These are phyloP conservation scores for Misgurnus anguillicaudatus DNA, from an alignment of 2,113 vertebrate species.

Conservation along the genomic window DNA sequence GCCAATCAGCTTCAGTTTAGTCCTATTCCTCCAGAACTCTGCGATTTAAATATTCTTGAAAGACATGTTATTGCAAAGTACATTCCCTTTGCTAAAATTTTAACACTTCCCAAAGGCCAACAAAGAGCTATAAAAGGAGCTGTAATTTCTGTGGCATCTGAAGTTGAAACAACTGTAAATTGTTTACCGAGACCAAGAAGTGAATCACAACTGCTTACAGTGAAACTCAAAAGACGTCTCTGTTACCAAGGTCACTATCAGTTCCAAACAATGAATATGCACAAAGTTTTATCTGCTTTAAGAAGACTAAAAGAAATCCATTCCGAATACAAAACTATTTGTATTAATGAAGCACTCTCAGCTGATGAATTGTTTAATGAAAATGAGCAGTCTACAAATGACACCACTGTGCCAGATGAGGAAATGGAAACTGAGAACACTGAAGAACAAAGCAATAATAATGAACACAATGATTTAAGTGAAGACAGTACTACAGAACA, in stretches of 20 bases:
- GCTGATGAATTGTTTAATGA: neutral
- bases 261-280: constrained; percentile 46
- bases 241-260: constrained; percentile 50
- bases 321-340: constrained; percentile 34
- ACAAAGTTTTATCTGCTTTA: constrained; percentile 45
- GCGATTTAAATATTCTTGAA: constrained; percentile 50
- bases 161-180: constrained; percentile 44
- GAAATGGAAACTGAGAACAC: neutral
- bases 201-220: constrained; percentile 48
- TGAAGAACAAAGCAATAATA: neutral
- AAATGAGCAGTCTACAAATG: neutral
- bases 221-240: constrained; percentile 44
- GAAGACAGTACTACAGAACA: constrained; percentile 6
- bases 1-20: constrained; percentile 18
- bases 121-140: constrained; percentile 38
- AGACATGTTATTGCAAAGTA: constrained; percentile 48
- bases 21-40: constrained; percentile 35
- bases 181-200: constrained; percentile 36
- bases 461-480: constrained; percentile 2
- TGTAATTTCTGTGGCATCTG: constrained; percentile 49
- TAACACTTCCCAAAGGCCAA: constrained; percentile 46
- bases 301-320: constrained; percentile 43
- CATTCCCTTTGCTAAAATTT: constrained; percentile 34
- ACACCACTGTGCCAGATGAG: neutral
- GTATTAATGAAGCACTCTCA: constrained; percentile 11